Evolutionary conservation across 2,888 invertebrate species (phyloP), one percentile per base, ranked within the genome.

Genomic region (Acanthosoma haemorrhoidale): DNA sequence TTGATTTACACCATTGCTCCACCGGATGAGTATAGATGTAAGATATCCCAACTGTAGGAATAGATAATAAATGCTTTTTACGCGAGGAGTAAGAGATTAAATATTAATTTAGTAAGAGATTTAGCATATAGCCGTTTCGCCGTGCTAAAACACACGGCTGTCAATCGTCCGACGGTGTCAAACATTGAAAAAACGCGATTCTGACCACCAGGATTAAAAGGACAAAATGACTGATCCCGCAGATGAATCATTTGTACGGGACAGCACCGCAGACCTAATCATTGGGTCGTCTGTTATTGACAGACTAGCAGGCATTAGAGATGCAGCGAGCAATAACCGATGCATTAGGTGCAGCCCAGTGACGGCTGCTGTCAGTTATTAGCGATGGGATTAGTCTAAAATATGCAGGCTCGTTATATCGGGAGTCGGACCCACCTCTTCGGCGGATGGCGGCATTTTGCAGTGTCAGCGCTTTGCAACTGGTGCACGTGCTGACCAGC

Each of bases 231-330:
- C 5, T 61, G 13, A 61, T 61, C n/a, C 60, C 18, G 60, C 13
- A 4, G 36, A 60, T 60, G 60, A 60, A 60, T 34, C 61, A 61
- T 2, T 34, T 51, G 21, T n/a, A 21, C 1, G 61, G 8, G 38
- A 36, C 9, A 58, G 15, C n/a, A 36, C 31, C 31, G 16, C 32
- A 34, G 32, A 13, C 34, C 34, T 61, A 61, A 61, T 61, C 61
- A 61, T 34, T 18, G 61, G 38, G 61, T 61, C 36, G 36, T 61
- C 61, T 61, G 34, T 36, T 61, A 61, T 61, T 61, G 61, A 61
- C 61, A 61, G 61, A 38, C 13, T 21, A 21, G 18, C 16, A 4
- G 13, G 61, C 38, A 11, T 61, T 61, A 18, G 38, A 34, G 61
- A 61, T 61, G 61, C 61, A 61, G n/a, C 16, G 38, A 9, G 61